Base-by-base conservation (phyloP, 2,113 vertebrate species). In the Sorex fumeus region DNA sequence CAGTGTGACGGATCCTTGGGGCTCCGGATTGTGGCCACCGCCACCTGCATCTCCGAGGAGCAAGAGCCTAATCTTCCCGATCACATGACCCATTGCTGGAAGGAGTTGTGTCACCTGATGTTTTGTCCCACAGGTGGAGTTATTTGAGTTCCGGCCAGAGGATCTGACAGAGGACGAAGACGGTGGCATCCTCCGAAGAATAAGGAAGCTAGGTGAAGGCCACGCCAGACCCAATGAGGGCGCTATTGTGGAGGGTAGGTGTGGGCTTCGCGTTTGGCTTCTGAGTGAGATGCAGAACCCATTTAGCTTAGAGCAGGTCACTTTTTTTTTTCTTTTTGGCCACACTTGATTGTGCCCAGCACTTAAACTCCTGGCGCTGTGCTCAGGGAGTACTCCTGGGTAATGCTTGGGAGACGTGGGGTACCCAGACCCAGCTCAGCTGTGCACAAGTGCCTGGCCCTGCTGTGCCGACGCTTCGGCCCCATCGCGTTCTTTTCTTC, bases 221-320 rank as follows among this genome's bases (percentile, higher is more conserved):
- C 99, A 99, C 90, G 97, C 98, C 75, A 99, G 98, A 95, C 99
- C 99, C 70, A 99, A 99, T 3, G 99, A 99, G 70, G 99, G 99
- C 34, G 98, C 99, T 0, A 74, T 98, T 34, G 99, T 99, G 43
- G 99, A 99, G 91, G 98, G 99, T 99, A 84, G 98, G 3, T 36
- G 43, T 30, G 50, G n/a, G 53, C 34, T 50, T 84, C 36, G 9
- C 0, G 1, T 71, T 21, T 2, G 9, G 3, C 5, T 76, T 87
- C n/a, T n/a, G n/a, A n/a, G n/a, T 8, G 32, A 30, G 18, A 21
- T 6, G 28, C 71, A 25, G 36, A n/a, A 10, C 23, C 19, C 36
- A 6, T 15, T 27, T 87, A 11, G 43, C 45, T 84, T 80, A 82
- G 34, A 34, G 30, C n/a, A 69, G 74, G 43, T n/a, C n/a, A n/a